Base-by-base conservation (phyloP, 2,888 invertebrate species). In the Homarus gammarus region DNA sequence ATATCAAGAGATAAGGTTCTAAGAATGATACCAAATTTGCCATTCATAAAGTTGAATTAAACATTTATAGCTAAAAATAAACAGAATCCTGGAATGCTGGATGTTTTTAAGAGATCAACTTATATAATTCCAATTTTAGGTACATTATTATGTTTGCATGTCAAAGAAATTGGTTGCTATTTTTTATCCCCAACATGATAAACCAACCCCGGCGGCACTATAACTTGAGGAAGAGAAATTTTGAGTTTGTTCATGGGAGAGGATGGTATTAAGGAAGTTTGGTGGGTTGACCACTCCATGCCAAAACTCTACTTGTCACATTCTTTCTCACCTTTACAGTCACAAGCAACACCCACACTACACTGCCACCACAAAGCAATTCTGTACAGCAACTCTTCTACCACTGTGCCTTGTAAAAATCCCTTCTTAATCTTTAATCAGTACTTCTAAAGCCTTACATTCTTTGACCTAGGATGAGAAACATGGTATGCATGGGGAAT, bases 291-390 rank as follows among this genome's bases (percentile, higher is more conserved):
- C 40, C 56, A 31, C 86, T 86, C 70, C 78, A 86, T 86, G 49
- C 64, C 78, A 86, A 64, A 70, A 68, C 86, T 86, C 78, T 72
- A 51, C 84, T 36, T 36, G 49, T 31, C 64, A 33, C 36, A 36
- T 64, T 79, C 38, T 75, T 36, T 61, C 75, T 84, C 77, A 79
- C 72, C 86, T 79, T 86, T 79, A 86, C 86, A 86, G 86, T 70
- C 86, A 72, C 68, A 86, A 86, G 86, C 79, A 72, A 79, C 51
- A 86, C 86, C 86, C 86, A 86, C 79, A 79, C 84, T 85, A 85
- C 84, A 88, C 81, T 61, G 77, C 77, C 87, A 88, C 87, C 75
- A 83, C 68, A 77, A 88, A 88, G 77, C 87, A 75, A 77, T 61
- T 64, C 87, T 88, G 83, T 88, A 83, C 82, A 82, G 61, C 68